Conservation (phyloP, 64 coral and sea anemone genomes). For the Platygyra sinensis region DNA sequence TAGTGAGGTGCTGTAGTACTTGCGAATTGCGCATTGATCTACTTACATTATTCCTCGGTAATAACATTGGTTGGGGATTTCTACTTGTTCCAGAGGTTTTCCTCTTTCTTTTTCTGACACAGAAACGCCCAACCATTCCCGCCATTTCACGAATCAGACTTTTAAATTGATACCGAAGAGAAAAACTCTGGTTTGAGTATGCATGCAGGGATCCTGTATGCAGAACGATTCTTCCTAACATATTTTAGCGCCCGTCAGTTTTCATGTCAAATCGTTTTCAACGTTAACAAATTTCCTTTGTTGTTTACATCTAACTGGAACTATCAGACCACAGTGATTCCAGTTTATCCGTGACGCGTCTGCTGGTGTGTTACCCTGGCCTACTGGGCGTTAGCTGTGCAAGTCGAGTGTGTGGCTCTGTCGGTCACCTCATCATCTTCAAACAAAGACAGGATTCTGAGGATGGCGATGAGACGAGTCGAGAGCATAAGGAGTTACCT, state of each 20-base stretch:
- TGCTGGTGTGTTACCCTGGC: neutral
- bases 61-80: neutral
- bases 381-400: neutral
- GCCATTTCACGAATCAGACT: no score
- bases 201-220: no score
- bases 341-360: neutral
- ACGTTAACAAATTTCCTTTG: no score
- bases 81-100: neutral
- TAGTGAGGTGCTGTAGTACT: no score
- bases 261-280: no score
- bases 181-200: no score
- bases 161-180: no score
- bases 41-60: neutral
- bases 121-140: no score
- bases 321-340: neutral
- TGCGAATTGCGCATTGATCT: neutral
- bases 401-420: neutral
- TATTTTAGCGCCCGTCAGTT: no score
- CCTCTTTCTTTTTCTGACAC: no score
- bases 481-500: neutral
- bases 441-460: neutral
- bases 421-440: constrained; percentile 28
- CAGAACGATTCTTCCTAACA: no score
- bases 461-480: neutral
- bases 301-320: neutral